Base-by-base conservation (phyloP, 64 coral and sea anemone genomes). In the Montipora cactus region DNA sequence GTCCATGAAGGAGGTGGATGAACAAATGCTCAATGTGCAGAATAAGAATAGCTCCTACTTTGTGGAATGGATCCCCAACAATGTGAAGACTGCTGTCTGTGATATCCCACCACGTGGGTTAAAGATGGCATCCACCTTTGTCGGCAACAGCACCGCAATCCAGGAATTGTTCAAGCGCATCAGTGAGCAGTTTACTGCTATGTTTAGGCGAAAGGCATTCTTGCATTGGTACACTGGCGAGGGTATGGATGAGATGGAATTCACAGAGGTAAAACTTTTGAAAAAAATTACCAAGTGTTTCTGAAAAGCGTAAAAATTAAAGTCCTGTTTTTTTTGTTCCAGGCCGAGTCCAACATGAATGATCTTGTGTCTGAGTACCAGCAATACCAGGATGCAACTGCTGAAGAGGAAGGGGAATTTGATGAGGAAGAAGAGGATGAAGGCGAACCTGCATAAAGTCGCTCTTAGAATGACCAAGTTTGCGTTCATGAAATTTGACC, bases 161-260 rank as follows among this genome's bases (percentile, higher is more conserved):
- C 91, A 93, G 72, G 91, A 93, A 53, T 81, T 93, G 19, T 93
- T 93, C 59, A 93, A 93, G 81, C 77, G 91, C 11, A 93, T 93
- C 72, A 93, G 91, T n/a, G 91, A 93, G 44, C 91, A 93, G 91
- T 93, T 93, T 19, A 93, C 91, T 55, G 91, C 91, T 93, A 93
- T 93, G 91, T 93, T 93, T 58, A 93, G 91, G 73, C 67, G 91
- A 15, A 93, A 93, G 57, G 91, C 91, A 66, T 93, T 93, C 74
- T 80, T 93, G 77, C 91, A 93, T 93, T 93, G 91, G 91, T 93
- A 93, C 79, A 93, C 91, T 93, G 91, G 91, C 44, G 91, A 93
- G 74, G 91, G 91, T 11, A 93, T 93, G 91, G 91, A 93, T 14
- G 91, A 93, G 82, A 93, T 93, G 91, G 91, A 93, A 44, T 93